Evolutionary conservation across 2,797 vertebrate genomes (phyloP).

Genomic region (Melanogrammus aeglefinus): DNA sequence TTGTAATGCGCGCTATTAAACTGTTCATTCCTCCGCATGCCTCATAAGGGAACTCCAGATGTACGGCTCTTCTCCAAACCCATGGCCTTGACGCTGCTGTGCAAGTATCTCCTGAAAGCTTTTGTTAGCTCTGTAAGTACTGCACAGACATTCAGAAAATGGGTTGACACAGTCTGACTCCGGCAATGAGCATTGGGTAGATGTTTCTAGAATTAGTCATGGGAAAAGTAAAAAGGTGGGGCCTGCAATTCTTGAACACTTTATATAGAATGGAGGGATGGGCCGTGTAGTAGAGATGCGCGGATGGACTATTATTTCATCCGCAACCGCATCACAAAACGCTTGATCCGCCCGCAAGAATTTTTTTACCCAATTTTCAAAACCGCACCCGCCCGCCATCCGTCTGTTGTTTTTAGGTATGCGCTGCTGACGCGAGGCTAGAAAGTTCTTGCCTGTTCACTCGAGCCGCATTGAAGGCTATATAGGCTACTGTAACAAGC

Average conservation of each 20-base stretch:
- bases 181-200: neutral
- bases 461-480: too few species aligned
- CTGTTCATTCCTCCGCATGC: neutral
- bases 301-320: too few species aligned
- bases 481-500: too few species aligned
- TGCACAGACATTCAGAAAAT: neutral
- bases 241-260: too few species aligned
- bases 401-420: too few species aligned
- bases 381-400: too few species aligned
- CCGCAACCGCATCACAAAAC: too few species aligned
- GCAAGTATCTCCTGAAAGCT: constrained; percentile 90
- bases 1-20: neutral
- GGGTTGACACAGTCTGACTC: neutral
- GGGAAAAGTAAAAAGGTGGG: neutral
- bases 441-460: too few species aligned
- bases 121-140: constrained; percentile 89
- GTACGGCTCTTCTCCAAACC: constrained; percentile 91
- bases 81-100: constrained; percentile 85
- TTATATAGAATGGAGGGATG: neutral
- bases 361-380: too few species aligned
- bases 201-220: neutral
- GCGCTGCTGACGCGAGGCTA: too few species aligned
- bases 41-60: constrained; percentile 87
- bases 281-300: too few species aligned
- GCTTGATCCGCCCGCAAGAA: too few species aligned